Percentiles rank a stretch among this genome's conserved stretches.
phyloP scores from a whole-genome alignment of 2,888 invertebrate species.

The Desoria tigrina region DNA sequence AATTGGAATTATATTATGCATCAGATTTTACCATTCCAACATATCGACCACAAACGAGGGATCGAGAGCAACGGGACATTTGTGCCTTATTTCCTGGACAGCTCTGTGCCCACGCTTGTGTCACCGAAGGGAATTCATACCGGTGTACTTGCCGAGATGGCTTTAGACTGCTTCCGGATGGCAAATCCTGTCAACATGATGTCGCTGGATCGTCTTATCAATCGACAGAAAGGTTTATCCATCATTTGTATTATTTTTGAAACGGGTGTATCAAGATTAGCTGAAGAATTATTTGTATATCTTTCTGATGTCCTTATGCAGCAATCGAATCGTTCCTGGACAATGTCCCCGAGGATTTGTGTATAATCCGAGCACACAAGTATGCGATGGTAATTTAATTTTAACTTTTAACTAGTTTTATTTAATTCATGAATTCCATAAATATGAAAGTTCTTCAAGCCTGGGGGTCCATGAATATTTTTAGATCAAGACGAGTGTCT shows the following conservation, averaged over 20 bases:
- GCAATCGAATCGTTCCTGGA: slow-evolving; percentile 20
- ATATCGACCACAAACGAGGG: not conserved
- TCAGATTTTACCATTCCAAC: not conserved
- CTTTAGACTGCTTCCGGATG: slow-evolving; percentile 69
- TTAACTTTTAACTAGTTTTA: too few relatives aligned
- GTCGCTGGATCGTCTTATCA: not conserved
- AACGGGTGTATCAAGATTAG: too few relatives aligned
- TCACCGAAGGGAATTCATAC: slow-evolving; percentile 71
- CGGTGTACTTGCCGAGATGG: slow-evolving; percentile 71
- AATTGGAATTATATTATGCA: too few relatives aligned
- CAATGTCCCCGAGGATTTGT: slow-evolving; percentile 55
- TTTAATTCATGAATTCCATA: too few relatives aligned
- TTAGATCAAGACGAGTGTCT: slow-evolving; percentile 77
- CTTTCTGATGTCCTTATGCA: too few relatives aligned
- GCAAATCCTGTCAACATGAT: slow-evolving; percentile 64
- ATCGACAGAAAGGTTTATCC: slow-evolving; percentile 7
- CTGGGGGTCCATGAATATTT: too few relatives aligned
- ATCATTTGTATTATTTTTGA: too few relatives aligned
- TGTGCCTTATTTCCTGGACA: slow-evolving; percentile 63
- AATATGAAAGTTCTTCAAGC: too few relatives aligned
- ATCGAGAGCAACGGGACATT: slow-evolving; percentile 59
- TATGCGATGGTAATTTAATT: slow-evolving; percentile 54
- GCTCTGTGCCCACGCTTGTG: slow-evolving; percentile 76
- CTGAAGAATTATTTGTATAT: too few relatives aligned
- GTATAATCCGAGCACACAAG: slow-evolving; percentile 54